These are phyloP conservation scores for Eupithecia vulgata DNA, from an alignment of 2,888 invertebrate species.

Conservation along the genomic window DNA sequence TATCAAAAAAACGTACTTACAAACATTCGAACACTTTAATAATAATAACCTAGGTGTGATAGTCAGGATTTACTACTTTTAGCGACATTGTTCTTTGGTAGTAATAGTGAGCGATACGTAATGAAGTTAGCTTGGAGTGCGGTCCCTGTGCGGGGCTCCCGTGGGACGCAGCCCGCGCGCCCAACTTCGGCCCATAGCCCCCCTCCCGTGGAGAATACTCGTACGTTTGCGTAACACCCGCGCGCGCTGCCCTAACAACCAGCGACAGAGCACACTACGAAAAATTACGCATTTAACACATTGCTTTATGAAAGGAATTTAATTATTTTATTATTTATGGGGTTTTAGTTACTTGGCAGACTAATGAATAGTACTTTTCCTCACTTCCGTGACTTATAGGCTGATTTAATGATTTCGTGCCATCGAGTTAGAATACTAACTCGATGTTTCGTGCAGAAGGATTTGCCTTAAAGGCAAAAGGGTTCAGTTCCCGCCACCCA, in stretches of 20 bases:
- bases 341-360: not conserved
- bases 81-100: not conserved
- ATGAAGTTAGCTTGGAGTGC: slow-evolving; percentile 58
- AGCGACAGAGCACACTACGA: slow-evolving; percentile 76
- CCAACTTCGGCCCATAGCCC: slow-evolving; percentile 82
- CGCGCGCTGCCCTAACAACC: slow-evolving; percentile 80
- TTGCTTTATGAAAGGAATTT: slow-evolving; percentile 19
- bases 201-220: slow-evolving; percentile 74
- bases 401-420: not conserved
- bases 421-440: no score
- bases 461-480: not conserved
- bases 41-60: no score
- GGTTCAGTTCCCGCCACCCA: not conserved
- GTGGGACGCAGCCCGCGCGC: slow-evolving; percentile 80
- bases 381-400: not conserved
- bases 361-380: not conserved
- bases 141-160: slow-evolving; percentile 73
- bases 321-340: slow-evolving; percentile 16
- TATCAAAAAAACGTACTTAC: no score
- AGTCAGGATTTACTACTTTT: not conserved
- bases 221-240: slow-evolving; percentile 82
- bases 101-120: not conserved
- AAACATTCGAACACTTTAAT: no score
- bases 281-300: slow-evolving; percentile 79
- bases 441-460: no score